Conservation (phyloP, 2,113 vertebrate genomes). For the Ailurus styani region DNA sequence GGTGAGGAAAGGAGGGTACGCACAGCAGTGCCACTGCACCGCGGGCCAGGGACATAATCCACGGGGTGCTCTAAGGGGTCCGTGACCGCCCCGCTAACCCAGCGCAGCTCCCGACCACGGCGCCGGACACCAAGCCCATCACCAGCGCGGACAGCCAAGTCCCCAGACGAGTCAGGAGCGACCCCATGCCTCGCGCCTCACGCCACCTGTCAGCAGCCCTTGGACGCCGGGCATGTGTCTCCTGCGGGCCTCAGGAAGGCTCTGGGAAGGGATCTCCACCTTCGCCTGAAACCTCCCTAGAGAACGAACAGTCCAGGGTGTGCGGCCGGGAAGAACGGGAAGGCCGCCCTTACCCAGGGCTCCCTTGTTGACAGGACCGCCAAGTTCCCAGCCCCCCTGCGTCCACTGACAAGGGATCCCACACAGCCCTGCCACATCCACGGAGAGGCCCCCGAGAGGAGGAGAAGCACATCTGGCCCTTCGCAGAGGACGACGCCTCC, state of each 20-base stretch:
- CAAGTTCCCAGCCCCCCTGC: not conserved
- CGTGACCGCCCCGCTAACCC: not conserved
- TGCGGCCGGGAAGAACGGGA: no score
- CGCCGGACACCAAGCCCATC: not conserved
- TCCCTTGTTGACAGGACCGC: not conserved
- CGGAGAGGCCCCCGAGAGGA: not conserved
- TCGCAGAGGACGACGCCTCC: not conserved
- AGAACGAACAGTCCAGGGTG: not conserved
- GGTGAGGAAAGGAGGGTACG: rapidly evolving
- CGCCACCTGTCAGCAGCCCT: not conserved
- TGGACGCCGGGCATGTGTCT: not conserved
- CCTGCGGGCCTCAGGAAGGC: not conserved
- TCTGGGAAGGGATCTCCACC: not conserved
- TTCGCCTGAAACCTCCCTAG: not conserved
- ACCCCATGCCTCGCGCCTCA: not conserved
- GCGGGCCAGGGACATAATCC: no score
- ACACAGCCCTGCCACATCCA: not conserved
- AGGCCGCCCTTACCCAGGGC: not conserved
- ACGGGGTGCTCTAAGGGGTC: not conserved
- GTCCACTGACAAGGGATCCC: not conserved
- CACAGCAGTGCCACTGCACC: no score
- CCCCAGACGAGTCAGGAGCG: no score
- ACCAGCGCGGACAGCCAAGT: not conserved
- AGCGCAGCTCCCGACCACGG: rapidly evolving
- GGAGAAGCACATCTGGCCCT: not conserved